Evolutionary conservation across 2,888 invertebrate species (phyloP), one percentile per base, ranked within the genome.

Genomic region (Melieria crassipennis): DNA sequence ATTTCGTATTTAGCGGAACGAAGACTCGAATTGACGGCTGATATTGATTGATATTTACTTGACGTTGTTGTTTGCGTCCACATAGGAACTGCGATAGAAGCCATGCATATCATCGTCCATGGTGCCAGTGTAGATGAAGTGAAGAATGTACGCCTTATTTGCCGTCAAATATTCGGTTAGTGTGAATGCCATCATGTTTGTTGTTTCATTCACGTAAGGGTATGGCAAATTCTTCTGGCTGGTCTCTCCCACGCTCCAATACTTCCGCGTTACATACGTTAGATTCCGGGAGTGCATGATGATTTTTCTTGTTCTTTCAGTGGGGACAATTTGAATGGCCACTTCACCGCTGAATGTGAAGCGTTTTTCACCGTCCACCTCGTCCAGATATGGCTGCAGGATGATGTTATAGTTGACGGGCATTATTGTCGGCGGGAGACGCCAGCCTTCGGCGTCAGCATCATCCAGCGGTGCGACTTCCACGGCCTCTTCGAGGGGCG

Each of bases 321-420:
- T 78, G 0, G 88, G 85, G 81, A 86, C 74, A 58, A 91, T 79
- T 30, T 88, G 88, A 67, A 91, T 89, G 10, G 82, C 76, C 9
- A 80, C 83, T 65, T 81, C 81, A 7, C 86, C 87, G 70, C 85
- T 83, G 66, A 87, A 87, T 1, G 80, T 85, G 65, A 86, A 87
- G 9, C 69, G 76, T 6, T 80, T 80, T 4, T 13, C 65, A 1
- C 73, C 74, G 74, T 84, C 83, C 55, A n/a, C 71, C 11, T 76
- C 78, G 43, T 87, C 83, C 4, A 91, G 87, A 75, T 89, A 87
- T 0, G 91, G 90, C 0, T 84, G 85, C 5, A 92, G 78, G 0
- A 84, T 77, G 0, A 92, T 85, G 46, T 87, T 84, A 75, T 92
- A 93, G n/a, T 83, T 83, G 0, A 75, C 78, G 0, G 92, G 92